Base-by-base conservation (phyloP, 2,797 vertebrate genomes). In the Etheostoma perlongum region DNA sequence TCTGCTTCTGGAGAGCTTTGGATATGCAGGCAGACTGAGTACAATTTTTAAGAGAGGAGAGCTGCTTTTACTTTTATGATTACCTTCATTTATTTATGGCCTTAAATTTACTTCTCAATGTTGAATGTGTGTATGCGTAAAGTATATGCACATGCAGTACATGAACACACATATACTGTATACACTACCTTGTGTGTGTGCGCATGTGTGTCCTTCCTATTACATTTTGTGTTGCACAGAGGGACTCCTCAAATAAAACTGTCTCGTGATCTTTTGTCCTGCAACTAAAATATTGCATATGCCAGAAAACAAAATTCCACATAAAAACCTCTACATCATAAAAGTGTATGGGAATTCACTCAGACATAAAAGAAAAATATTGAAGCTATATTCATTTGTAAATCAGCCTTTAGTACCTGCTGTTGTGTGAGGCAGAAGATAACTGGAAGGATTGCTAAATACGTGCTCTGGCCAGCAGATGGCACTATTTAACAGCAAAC, bases 381-480 rank as follows among this genome's bases (percentile, higher is more conserved):
- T 60, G 15, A 55, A 57, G 30, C 57, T 73, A 6, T 30, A 60
- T 82, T 53, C 49, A 77, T 63, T 76, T 67, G 60, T 54, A 73
- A 74, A 84, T 85, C 62, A 81, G 66, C 64, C 33, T 60, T 67
- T 66, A 55, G 11, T 21, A 21, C 33, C 14, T 42, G 25, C 65
- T 80, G 49, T 9, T 69, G 25, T 44, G 36, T 53, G 18, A n/a
- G 7, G 33, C 9, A 42, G 40, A 14, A 30, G 40, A 33, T 65
- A 21, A 67, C 36, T 18, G 6, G 8, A 11, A 14, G 46, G 0
- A 5, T 8, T 0, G 0, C 1, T 74, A 66, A 77, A 25, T 68
- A 57, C 62, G 53, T 9, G 1, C 3, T 58, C 15, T 74, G 44
- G 16, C 87, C 93, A 92, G 57, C 1, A 86, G 93, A 66, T 73